A percentile compares a stretch with the other conserved stretches of the same genome.
These are phyloP conservation scores for Bergia puertoricense DNA, from an alignment of 92 coral and sea anemone genomes.

Conservation along the genomic window DNA sequence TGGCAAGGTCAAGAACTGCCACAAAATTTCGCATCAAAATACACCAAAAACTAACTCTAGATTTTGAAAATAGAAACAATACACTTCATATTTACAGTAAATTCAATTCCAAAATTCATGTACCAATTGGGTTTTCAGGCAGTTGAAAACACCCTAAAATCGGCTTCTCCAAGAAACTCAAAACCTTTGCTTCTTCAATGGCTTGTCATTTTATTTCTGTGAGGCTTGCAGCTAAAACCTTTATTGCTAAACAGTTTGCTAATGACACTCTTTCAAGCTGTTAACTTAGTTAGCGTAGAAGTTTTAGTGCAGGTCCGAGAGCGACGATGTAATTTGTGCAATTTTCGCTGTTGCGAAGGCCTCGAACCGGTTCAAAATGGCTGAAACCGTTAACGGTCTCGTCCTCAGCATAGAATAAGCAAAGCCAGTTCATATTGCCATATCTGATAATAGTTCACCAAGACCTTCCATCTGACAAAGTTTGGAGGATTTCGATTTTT, in stretches of 20 bases:
- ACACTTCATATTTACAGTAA: conserved; percentile 35
- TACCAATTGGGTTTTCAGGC: conserved; percentile 19
- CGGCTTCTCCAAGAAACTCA: conserved; percentile 11
- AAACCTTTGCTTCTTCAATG: conserved; percentile 20
- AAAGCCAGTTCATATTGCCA: conserved; percentile 20
- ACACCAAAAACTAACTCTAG: conserved; percentile 30
- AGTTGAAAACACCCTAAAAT: conserved; percentile 24
- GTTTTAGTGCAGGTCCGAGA: conserved; percentile 4
- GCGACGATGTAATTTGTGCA: conserved; percentile 15
- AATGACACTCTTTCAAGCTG: conserved; percentile 16
- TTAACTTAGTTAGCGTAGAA: conserved; percentile 13
- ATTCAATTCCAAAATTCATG: conserved; percentile 38
- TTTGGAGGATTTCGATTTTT: too few relatives aligned
- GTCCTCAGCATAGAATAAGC: background rate
- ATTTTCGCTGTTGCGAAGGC: conserved; percentile 15
- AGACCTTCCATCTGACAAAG: background rate
- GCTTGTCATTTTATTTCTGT: conserved; percentile 15
- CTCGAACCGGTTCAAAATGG: conserved; percentile 19
- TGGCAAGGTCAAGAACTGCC: conserved; percentile 15
- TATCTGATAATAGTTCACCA: conserved; percentile 6
- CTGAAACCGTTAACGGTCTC: conserved; percentile 6
- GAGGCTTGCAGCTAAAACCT: background rate
- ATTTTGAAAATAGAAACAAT: conserved; percentile 21
- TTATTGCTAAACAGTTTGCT: conserved; percentile 11
- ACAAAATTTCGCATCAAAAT: conserved; percentile 34